phyloP scores from a whole-genome alignment of 2,797 vertebrate species.

The Bovichtus diacanthus region DNA sequence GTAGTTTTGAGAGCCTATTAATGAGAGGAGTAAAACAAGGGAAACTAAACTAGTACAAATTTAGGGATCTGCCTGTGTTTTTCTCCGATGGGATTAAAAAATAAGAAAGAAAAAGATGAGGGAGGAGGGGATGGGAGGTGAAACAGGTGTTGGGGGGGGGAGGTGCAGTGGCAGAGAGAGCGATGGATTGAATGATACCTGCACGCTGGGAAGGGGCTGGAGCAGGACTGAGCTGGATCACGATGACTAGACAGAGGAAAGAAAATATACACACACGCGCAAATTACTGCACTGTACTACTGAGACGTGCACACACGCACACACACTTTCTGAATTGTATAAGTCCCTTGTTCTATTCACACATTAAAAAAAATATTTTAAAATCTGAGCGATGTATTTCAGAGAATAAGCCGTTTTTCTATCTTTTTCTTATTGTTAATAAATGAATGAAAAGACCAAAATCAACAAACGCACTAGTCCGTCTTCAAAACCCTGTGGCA shows the following conservation, averaged over 20 bases:
- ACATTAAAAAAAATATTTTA: constrained; percentile 8
- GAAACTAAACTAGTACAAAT: neutral
- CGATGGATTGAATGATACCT: constrained; percentile 92
- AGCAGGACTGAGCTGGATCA: constrained; percentile 99
- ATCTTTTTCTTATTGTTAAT: constrained; percentile 1
- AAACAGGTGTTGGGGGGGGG: constrained; percentile 50
- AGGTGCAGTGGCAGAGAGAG: constrained; percentile 80
- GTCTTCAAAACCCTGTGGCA: neutral
- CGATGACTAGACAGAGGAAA: constrained; percentile 94
- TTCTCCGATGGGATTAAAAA: neutral
- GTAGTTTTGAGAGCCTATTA: neutral
- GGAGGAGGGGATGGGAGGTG: constrained; percentile 11
- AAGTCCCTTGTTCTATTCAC: constrained; percentile 9
- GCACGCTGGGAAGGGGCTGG: constrained; percentile 98
- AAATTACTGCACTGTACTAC: constrained; percentile 81
- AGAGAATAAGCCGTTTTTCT: neutral
- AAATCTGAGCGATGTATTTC: neutral
- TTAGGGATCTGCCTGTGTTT: neutral
- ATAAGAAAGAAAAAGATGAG: constrained; percentile 1
- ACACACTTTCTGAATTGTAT: neutral
- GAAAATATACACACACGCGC: constrained; percentile 88
- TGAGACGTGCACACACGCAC: constrained; percentile 35
- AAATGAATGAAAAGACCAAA: constrained; percentile 36
- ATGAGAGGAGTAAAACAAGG: neutral
- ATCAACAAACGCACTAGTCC: neutral